phyloP scores from a whole-genome alignment of 2,888 invertebrate genomes.

The Cryptocheilus praepositus region DNA sequence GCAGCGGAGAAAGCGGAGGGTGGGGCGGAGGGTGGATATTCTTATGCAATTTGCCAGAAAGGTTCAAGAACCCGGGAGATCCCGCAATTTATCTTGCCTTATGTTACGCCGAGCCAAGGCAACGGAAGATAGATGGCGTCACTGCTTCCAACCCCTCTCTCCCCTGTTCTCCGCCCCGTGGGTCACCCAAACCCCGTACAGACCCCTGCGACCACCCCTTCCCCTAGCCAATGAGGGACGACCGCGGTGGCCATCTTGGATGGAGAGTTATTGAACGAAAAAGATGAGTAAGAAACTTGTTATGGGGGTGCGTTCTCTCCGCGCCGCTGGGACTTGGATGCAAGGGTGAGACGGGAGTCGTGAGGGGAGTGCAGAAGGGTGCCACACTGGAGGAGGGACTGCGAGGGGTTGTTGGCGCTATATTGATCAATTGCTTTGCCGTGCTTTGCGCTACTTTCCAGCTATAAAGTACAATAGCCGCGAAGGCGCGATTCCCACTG shows the following conservation, averaged over 20 bases:
- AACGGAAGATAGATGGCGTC: constrained; percentile 76
- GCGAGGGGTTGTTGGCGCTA: constrained; percentile 71
- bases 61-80: constrained; percentile 76
- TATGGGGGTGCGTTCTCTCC: constrained; percentile 72
- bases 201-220: constrained; percentile 71
- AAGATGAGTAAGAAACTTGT: constrained; percentile 76
- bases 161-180: constrained; percentile 45
- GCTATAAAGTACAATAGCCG: constrained; percentile 65
- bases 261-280: constrained; percentile 76
- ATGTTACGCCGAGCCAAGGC: constrained; percentile 76
- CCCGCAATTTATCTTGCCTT: constrained; percentile 76
- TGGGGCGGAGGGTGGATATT: constrained; percentile 69
- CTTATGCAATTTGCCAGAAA: constrained; percentile 76
- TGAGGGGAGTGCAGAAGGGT: constrained; percentile 46
- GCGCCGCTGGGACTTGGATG: constrained; percentile 55
- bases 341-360: constrained; percentile 26
- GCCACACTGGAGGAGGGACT: constrained; percentile 34
- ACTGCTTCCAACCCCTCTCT: constrained; percentile 70
- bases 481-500: constrained; percentile 61
- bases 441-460: constrained; percentile 73
- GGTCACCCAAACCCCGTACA: constrained; percentile 61
- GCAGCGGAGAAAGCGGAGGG: constrained; percentile 24
- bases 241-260: constrained; percentile 76
- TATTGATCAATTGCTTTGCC: constrained; percentile 75
- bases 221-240: constrained; percentile 76